Evolutionary conservation across 2,888 invertebrate genomes (phyloP).

Genomic region (Matsumyia berberina): DNA sequence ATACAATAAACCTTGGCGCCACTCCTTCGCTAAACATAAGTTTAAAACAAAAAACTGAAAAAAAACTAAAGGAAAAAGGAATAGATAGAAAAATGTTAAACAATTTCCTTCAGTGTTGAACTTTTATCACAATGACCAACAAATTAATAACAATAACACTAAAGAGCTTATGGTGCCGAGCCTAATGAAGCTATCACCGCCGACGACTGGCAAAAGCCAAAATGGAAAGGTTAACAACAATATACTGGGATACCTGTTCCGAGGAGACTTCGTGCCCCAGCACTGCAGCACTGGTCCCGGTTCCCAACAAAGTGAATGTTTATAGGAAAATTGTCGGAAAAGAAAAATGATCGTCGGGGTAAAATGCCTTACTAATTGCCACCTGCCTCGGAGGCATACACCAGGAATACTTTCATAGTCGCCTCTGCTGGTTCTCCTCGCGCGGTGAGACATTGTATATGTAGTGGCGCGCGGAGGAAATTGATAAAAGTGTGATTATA

Average conservation of each 20-base stretch:
- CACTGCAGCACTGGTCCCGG: background rate
- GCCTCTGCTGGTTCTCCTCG: background rate
- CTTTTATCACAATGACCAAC: too few species aligned
- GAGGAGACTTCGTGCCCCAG: constrained; percentile 12
- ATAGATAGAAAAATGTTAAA: too few species aligned
- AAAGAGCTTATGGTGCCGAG: background rate
- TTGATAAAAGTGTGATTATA: constrained; percentile 75
- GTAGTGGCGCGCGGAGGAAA: constrained; percentile 51
- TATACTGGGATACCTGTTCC: constrained; percentile 23
- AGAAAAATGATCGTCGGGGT: constrained; percentile 51
- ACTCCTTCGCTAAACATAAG: too few species aligned
- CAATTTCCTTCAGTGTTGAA: too few species aligned
- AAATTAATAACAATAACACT: too few species aligned
- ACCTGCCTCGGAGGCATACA: constrained; percentile 56
- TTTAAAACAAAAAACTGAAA: too few species aligned
- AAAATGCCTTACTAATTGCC: constrained; percentile 72
- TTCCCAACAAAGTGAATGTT: constrained; percentile 59
- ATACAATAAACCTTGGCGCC: too few species aligned
- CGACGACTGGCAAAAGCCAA: background rate
- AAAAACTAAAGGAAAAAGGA: too few species aligned
- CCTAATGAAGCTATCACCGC: constrained; percentile 66
- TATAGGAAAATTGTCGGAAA: constrained; percentile 54
- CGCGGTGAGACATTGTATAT: constrained; percentile 46
- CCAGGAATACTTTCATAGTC: constrained; percentile 25
- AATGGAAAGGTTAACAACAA: constrained; percentile 60